Conservation (phyloP, 2,797 vertebrate species). For the Mormyrus proboscirostris region DNA sequence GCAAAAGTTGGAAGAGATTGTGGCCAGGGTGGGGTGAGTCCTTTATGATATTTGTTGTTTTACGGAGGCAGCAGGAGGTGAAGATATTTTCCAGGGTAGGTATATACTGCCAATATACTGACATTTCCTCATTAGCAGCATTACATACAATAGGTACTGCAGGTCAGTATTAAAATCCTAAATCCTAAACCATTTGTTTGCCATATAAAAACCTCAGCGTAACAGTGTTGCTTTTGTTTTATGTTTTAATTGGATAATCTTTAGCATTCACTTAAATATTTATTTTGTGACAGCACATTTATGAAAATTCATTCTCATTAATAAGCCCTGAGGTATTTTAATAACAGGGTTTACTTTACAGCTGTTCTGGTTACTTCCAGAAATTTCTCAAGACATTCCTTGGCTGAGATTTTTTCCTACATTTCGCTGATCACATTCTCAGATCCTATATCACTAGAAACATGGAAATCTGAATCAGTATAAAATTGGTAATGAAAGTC, state of each 20-base stretch:
- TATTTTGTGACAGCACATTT: background rate
- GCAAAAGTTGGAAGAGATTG: no score
- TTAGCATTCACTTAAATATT: background rate
- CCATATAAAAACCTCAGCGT: background rate
- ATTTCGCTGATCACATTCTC: background rate
- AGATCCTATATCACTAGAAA: background rate
- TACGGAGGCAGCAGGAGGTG: no score
- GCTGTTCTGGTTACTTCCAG: background rate
- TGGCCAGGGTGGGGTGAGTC: no score
- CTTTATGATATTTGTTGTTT: no score
- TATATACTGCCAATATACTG: background rate
- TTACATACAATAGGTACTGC: background rate
- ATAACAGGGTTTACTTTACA: background rate
- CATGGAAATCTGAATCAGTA: background rate
- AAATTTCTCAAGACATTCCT: background rate
- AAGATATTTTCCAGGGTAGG: no score
- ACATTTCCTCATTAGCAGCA: background rate
- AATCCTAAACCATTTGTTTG: background rate
- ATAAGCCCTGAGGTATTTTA: background rate
- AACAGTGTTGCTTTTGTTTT: background rate
- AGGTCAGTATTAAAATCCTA: background rate
- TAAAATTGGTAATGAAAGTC: background rate
- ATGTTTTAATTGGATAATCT: background rate
- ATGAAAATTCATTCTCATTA: background rate
- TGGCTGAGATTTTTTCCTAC: background rate